Conservation (phyloP, 2,888 invertebrate genomes). For the Dasysyrphus tricinctus region DNA sequence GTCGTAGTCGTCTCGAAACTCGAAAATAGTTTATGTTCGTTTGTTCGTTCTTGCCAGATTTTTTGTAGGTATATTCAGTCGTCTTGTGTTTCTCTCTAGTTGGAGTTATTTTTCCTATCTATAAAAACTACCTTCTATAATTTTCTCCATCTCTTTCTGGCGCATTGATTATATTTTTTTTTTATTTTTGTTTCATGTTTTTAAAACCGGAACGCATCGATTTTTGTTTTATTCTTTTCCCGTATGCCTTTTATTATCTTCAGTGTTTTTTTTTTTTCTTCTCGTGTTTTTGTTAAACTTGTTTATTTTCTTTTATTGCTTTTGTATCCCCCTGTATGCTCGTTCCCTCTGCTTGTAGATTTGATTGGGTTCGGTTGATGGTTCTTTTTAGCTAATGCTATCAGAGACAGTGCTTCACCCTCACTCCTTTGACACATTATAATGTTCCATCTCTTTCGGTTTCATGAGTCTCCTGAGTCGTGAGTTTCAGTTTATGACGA, state of each 20-base stretch:
- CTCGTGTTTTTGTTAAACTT: constrained; percentile 51
- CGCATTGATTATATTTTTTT: constrained; percentile 29
- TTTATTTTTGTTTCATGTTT: constrained; percentile 57
- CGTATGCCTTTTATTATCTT: constrained; percentile 72
- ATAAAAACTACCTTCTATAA: constrained; percentile 54
- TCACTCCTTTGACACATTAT: constrained; percentile 36
- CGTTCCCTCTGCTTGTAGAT: constrained; percentile 12
- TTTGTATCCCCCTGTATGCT: constrained; percentile 13
- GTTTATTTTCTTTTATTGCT: constrained; percentile 60
- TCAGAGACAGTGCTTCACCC: constrained; percentile 40
- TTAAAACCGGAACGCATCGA: constrained; percentile 77
- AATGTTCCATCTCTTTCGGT: constrained; percentile 64
- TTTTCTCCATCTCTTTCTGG: constrained; percentile 49
- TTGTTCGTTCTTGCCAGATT: constrained; percentile 41
- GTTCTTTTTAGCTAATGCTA: constrained; percentile 56
- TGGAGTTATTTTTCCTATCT: constrained; percentile 44
- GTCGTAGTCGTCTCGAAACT: constrained; percentile 47
- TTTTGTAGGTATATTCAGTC: neutral
- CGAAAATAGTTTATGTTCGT: constrained; percentile 66
- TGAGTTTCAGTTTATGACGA: constrained; percentile 49
- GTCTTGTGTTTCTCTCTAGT: constrained; percentile 1
- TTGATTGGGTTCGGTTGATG: constrained; percentile 27
- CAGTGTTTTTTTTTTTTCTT: constrained; percentile 36
- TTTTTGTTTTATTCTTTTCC: constrained; percentile 75
- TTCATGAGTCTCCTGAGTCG: constrained; percentile 64